These are phyloP conservation scores for Procambarus virginalis DNA, from an alignment of 1,140 invertebrate species.

Conservation along the genomic window DNA sequence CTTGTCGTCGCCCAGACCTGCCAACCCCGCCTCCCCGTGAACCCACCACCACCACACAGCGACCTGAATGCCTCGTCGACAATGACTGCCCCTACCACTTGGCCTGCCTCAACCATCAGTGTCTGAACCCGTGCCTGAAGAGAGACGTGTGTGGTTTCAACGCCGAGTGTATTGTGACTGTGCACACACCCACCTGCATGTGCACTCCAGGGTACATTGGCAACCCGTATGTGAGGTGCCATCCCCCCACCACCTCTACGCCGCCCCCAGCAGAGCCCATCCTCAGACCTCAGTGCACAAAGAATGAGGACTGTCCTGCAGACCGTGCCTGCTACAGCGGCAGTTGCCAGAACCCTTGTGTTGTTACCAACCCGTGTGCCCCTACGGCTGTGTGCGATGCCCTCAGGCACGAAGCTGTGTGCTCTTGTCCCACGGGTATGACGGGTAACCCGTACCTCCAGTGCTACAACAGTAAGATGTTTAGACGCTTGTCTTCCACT, in stretches of 20 bases:
- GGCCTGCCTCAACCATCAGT: slow-evolving; percentile 77
- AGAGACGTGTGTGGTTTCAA: slow-evolving; percentile 80
- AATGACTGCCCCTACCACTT: slow-evolving; percentile 72
- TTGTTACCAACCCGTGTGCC: slow-evolving; percentile 65
- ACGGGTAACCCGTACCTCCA: slow-evolving; percentile 69
- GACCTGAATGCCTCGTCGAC: slow-evolving; percentile 76
- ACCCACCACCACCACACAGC: slow-evolving; percentile 82
- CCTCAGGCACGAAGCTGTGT: slow-evolving; percentile 61
- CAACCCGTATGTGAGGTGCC: slow-evolving; percentile 90
- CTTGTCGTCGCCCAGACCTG: slow-evolving; percentile 56
- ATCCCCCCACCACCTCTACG: slow-evolving; percentile 75
- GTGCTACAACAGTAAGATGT: slow-evolving; percentile 69
- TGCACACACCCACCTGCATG: slow-evolving; percentile 86
- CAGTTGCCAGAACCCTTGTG: slow-evolving; percentile 71
- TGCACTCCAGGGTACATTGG: slow-evolving; percentile 88
- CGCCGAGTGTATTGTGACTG: slow-evolving; percentile 86
- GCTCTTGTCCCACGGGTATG: slow-evolving; percentile 65
- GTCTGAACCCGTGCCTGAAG: slow-evolving; percentile 78
- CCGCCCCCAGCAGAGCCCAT: slow-evolving; percentile 84
- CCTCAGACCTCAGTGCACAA: slow-evolving; percentile 71
- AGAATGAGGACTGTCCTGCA: slow-evolving; percentile 72
- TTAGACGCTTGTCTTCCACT: slow-evolving; percentile 30
- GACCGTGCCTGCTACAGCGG: slow-evolving; percentile 72
- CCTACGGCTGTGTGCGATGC: slow-evolving; percentile 68
- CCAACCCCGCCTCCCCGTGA: slow-evolving; percentile 82